Evolutionary conservation across 2,113 vertebrate species (phyloP).

Genomic region (Cyphomyrus discorhynchus): DNA sequence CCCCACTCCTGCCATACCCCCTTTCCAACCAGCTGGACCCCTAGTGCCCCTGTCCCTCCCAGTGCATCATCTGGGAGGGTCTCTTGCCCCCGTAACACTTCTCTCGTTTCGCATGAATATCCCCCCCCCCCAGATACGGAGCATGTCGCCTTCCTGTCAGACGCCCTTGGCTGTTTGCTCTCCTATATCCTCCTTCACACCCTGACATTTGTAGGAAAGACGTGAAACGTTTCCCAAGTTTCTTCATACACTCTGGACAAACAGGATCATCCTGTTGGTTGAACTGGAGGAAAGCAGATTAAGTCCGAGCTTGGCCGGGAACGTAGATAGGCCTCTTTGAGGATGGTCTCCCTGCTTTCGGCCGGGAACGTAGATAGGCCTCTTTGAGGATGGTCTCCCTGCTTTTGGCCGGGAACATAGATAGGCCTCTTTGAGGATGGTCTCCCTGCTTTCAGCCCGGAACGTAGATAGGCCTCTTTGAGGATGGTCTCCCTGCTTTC

Average conservation of each 20-base stretch:
- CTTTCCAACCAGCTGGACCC: no score
- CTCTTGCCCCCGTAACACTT: no score
- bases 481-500: no score
- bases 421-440: no score
- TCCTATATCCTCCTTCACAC: constrained; percentile 57
- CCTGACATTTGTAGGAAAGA: constrained; percentile 59
- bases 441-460: no score
- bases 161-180: constrained; percentile 42
- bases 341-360: neutral
- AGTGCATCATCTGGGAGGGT: no score
- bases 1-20: no score
- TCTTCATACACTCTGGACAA: constrained; percentile 58
- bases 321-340: neutral
- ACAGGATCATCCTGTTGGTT: constrained; percentile 65
- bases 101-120: neutral
- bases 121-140: constrained; percentile 49
- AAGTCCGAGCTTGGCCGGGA: constrained; percentile 46
- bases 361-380: neutral
- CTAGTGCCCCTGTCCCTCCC: no score
- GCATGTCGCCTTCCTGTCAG: constrained; percentile 48
- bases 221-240: constrained; percentile 60
- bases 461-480: no score
- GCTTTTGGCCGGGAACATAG: no score
- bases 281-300: constrained; percentile 59
- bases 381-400: neutral